Percentiles rank a stretch among this genome's conserved stretches.
Conservation (phyloP, 2,797 vertebrate species). For the Tenualosa thibaudeaui region DNA sequence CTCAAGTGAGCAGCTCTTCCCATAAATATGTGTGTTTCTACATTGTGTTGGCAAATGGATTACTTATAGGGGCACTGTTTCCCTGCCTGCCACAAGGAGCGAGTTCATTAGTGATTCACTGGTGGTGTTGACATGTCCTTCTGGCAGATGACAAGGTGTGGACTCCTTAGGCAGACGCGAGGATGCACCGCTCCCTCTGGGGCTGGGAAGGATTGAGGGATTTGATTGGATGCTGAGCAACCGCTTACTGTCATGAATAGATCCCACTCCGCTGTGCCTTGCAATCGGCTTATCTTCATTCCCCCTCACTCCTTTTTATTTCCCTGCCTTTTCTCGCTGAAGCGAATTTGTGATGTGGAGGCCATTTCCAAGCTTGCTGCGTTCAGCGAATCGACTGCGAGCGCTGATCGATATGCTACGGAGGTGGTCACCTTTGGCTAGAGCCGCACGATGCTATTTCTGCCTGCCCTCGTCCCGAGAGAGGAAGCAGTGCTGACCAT, state of each 20-base stretch:
- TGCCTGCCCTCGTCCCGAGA: conserved; percentile 15
- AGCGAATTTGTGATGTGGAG: background rate
- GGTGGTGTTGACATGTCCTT: conserved; percentile 60
- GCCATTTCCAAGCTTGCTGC: background rate
- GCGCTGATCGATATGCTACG: background rate
- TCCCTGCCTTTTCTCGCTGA: background rate
- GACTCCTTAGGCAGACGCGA: conserved; percentile 56
- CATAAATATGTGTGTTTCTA: background rate
- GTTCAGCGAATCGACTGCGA: background rate
- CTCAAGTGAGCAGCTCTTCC: background rate
- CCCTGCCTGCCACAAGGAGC: background rate
- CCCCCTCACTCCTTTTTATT: background rate
- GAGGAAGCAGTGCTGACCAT: conserved; percentile 12
- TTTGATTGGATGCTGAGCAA: conserved; percentile 17
- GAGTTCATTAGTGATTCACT: conserved; percentile 61
- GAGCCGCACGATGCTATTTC: background rate
- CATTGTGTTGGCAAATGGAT: background rate
- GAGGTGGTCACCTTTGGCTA: background rate
- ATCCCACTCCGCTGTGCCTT: background rate
- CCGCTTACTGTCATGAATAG: background rate
- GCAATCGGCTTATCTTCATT: conserved; percentile 55
- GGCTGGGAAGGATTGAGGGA: conserved; percentile 37
- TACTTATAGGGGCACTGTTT: background rate
- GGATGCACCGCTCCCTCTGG: conserved; percentile 55
- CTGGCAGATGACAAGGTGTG: conserved; percentile 62